Conservation (phyloP, 2,113 vertebrate species). For the Eolophus roseicapilla region DNA sequence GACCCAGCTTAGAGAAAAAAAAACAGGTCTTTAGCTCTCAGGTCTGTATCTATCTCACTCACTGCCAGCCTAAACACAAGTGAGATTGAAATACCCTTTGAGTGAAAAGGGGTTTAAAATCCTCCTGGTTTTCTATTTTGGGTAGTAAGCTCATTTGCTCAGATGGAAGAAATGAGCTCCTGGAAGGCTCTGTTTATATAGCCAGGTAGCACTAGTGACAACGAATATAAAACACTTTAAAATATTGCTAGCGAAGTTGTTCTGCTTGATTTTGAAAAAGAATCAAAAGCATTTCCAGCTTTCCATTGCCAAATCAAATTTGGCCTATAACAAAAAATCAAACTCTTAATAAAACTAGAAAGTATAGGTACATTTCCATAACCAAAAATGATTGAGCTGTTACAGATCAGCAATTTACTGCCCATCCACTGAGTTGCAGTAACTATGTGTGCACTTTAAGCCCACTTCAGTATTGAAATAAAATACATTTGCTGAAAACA, state of each 20-base stretch:
- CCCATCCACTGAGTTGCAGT: not conserved
- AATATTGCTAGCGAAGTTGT: not conserved
- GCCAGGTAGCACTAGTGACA: not conserved
- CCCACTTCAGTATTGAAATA: not conserved
- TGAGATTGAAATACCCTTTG: not conserved
- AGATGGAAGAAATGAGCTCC: conserved; percentile 1
- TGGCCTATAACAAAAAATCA: conserved; percentile 21
- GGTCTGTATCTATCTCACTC: not conserved
- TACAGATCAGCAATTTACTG: conserved; percentile 17
- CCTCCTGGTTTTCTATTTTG: not conserved
- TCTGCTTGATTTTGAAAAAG: not conserved
- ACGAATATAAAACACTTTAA: not conserved
- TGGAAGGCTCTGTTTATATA: not conserved
- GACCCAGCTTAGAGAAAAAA: not conserved
- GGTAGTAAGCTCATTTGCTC: not conserved
- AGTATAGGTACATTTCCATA: not conserved
- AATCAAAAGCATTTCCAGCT: not conserved
- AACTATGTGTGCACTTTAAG: not conserved
- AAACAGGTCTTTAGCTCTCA: not conserved
- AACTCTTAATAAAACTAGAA: conserved; percentile 33
- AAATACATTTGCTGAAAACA: not conserved
- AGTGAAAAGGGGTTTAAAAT: not conserved
- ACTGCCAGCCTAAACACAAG: not conserved
- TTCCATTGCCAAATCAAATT: not conserved
- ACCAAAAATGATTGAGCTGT: conserved; percentile 15